phyloP scores from a whole-genome alignment of 2,888 invertebrate species.

The Tolmerus cingulatus region DNA sequence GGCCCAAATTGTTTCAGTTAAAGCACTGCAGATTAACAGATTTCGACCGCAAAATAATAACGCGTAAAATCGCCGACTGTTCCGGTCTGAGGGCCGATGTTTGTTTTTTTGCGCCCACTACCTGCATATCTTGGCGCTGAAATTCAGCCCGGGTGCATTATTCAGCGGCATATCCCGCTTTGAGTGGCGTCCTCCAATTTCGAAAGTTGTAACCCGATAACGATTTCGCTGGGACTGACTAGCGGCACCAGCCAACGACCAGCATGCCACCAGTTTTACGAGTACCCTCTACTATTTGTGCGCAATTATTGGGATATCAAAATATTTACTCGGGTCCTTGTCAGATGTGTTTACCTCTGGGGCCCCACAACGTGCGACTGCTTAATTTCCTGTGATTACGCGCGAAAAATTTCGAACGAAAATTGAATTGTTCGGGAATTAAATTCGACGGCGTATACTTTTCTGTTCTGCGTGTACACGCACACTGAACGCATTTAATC shows the following conservation, averaged over 20 bases:
- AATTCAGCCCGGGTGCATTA: not conserved
- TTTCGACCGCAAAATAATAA: conserved; percentile 13
- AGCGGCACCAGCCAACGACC: not conserved
- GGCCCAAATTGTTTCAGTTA: not conserved
- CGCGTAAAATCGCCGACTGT: not conserved
- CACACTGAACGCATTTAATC: not conserved
- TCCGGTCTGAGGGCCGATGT: not conserved
- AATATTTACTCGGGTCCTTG: not conserved
- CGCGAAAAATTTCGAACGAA: not conserved
- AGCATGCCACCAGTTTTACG: not conserved
- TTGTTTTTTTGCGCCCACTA: not conserved
- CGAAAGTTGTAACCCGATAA: not conserved
- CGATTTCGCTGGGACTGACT: not conserved
- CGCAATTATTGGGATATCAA: not conserved
- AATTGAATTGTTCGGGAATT: not conserved
- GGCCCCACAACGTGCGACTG: not conserved
- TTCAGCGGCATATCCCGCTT: not conserved
- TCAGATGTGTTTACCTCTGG: not conserved
- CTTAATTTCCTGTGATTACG: not conserved
- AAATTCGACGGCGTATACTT: not conserved
- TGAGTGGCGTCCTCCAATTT: not conserved
- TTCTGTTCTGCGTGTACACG: not conserved
- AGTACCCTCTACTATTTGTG: not conserved
- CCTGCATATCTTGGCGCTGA: not conserved
- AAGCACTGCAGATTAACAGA: conserved; percentile 25